Base-by-base conservation (phyloP, 2,797 vertebrate genomes). In the Sebastes flavidus region DNA sequence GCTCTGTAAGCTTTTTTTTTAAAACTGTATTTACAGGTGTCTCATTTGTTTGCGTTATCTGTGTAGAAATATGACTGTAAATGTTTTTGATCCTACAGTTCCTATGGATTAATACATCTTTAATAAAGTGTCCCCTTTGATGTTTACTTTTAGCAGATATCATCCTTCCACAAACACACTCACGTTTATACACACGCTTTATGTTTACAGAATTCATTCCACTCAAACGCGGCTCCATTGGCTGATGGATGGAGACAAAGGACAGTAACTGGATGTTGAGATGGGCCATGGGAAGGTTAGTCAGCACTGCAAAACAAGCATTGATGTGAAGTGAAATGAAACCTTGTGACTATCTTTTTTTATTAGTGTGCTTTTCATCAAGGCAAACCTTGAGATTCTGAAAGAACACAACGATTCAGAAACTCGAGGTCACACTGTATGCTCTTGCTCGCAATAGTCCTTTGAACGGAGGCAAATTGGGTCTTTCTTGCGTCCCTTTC, bases 371-470 rank as follows among this genome's bases (percentile, higher is more conserved):
- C 42, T 46, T 81, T 86, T 80, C 70, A 85, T 82, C 72, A 77
- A 63, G 76, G 42, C 22, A 56, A 70, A 78, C 78, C 78, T 84
- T 81, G 81, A 65, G 20, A 52, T 46, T 81, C 36, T 83, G 77
- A 89, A 81, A 78, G 69, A 82, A 75, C 56, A 72, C 67, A 62
- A 62, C 55, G 16, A 77, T 80, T 62, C 71, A 59, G 30, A 74
- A 56, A 73, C 52, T 70, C 25, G 16, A 59, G 78, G 77, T 86
- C 86, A 80, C 61, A 32, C 55, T 71, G 77, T 30, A 46, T 55
- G 46, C 55, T 83, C 65, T 54, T 71, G 24, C 56, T 46, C 2
- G 1, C 34, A 68, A 12, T 72, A 55, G 62, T 63, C 46, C 30
- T 75, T 71, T 89, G 32, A 85, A 32, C 60, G 14, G 68, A 75